Evolutionary conservation across 1,140 invertebrate genomes (phyloP).

Genomic region (Carposina sasakii): DNA sequence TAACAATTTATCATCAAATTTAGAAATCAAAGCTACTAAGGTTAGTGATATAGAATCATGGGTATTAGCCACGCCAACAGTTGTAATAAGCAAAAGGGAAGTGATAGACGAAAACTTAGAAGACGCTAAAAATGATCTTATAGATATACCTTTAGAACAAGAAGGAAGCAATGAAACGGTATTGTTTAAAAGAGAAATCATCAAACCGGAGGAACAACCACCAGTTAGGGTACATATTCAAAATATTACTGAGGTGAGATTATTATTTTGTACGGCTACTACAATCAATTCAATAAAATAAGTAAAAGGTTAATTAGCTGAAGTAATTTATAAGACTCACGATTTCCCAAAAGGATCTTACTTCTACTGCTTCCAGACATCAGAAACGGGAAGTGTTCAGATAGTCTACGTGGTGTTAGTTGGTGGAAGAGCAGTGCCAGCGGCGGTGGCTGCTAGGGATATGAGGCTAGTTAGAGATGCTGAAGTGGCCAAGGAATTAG

Average conservation of each 20-base stretch:
- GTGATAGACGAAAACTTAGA: slow-evolving; percentile 30
- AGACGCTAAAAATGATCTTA: slow-evolving; percentile 41
- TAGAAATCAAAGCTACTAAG: slow-evolving; percentile 40
- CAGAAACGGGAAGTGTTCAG: slow-evolving; percentile 58
- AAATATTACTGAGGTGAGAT: slow-evolving; percentile 66
- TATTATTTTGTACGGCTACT: no score
- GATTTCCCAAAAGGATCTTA: no score
- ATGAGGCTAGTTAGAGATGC: slow-evolving; percentile 83
- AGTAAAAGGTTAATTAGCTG: no score
- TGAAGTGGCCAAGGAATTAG: slow-evolving; percentile 82
- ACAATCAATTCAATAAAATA: no score
- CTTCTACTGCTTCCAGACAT: slow-evolving; percentile 32
- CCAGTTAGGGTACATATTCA: slow-evolving; percentile 68
- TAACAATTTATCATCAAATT: slow-evolving; percentile 17
- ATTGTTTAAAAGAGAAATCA: slow-evolving; percentile 64
- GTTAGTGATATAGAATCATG: slow-evolving; percentile 45
- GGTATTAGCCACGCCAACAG: slow-evolving; percentile 53
- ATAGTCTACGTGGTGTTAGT: slow-evolving; percentile 86
- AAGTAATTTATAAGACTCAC: no score
- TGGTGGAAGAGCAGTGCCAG: slow-evolving; percentile 82
- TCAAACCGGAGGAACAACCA: slow-evolving; percentile 63
- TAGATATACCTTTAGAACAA: slow-evolving; percentile 55
- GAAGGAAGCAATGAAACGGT: slow-evolving; percentile 46
- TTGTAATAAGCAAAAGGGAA: slow-evolving; percentile 47
- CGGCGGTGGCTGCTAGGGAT: slow-evolving; percentile 83